Evolutionary conservation across 2,888 invertebrate genomes (phyloP), one percentile per base, ranked within the genome.

Genomic region (Clusia tigrina): DNA sequence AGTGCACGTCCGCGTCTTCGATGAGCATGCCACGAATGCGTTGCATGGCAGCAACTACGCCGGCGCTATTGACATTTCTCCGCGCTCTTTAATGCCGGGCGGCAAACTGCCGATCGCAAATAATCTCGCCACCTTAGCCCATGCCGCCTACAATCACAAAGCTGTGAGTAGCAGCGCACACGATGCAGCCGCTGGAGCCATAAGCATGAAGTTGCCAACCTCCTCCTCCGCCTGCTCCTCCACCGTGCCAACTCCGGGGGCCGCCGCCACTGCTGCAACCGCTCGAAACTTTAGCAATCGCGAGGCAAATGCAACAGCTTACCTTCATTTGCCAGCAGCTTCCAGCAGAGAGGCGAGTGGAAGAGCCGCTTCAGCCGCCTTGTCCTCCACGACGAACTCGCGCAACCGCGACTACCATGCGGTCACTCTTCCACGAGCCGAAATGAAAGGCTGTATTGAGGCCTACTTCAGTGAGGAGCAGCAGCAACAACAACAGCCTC

Each of bases 381-480:
- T 26, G 59, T 81, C 26, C 79, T 81, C 67, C 0, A 58, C 38
- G 22, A 17, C 66, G 1, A 63, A 60, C 20, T 6, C 63, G 17
- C 6, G 62, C 3, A 25, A 12, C 2, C n/a, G 20, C 20, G 79
- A 81, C 17, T 83, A 81, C 68, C 78, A 81, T 57, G 73, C 81
- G 12, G 81, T 83, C 3, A 72, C 89, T 1, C 80, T 90, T 68
- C 90, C 90, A 1, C 84, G 90, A 56, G 90, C 90, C 12, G 90
- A 91, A 74, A 88, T 90, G 72, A 90, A 90, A 80, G 89, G 90
- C 46, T 90, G 90, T 73, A 88, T 89, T 70, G 90, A 90, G 73
- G 89, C 90, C 9, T 90, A 89, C 72, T 90, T 90, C 67, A 89
- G 89, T 72, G 90, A 90, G 74, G 90, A 90, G 76, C 87, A 87